Evolutionary conservation across 2,888 invertebrate species (phyloP), one percentile per base, ranked within the genome.

Genomic region (Tanaodytes sp.): DNA sequence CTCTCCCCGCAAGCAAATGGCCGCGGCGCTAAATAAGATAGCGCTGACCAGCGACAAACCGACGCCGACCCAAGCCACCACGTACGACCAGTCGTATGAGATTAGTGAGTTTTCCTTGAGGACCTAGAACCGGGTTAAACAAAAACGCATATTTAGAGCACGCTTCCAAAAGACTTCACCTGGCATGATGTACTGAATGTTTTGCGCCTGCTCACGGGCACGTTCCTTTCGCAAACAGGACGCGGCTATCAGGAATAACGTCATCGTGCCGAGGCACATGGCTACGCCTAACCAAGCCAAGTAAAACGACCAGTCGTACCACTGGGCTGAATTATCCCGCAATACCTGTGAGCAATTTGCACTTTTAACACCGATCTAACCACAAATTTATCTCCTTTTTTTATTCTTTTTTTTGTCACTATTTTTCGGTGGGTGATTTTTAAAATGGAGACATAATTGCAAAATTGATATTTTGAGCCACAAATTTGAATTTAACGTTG

Each of bases 31-130:
- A 87, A 96, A 93, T 86, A 96, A 90, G 86, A 96, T 93, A 87
- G 96, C 94, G 81, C 95, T 92, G 86, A 96, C 88, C 85, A 97
- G 90, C 82, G 95, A 91, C 88, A 95, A 92, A 80, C 93, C 95
- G 84, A 97, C 95, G 87, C 96, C 96, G 87, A 95, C 93, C 97
- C 97, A 97, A 86, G 96, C 95, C 85, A 96, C 91, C 89, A 96
- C 93, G 89, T 97, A 97, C 81, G 96, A 96, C 96, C 96, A 97
- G 87, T 96, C 96, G 88, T 96, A 97, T 88, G 91, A 90, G 84
- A 93, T 89, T 88, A 92, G 90, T 79, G 93, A 90, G 87, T 93
- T 92, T 85, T 94, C 93, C 87, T 92, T 91, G 85, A 95, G 91
- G 86, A 93, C 92, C 94, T 94, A 89, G 73, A 78, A 69, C 71